Percentiles rank a stretch among this genome's conserved stretches.
phyloP scores from a whole-genome alignment of 2,113 vertebrate genomes.

The Chrysemys picta region DNA sequence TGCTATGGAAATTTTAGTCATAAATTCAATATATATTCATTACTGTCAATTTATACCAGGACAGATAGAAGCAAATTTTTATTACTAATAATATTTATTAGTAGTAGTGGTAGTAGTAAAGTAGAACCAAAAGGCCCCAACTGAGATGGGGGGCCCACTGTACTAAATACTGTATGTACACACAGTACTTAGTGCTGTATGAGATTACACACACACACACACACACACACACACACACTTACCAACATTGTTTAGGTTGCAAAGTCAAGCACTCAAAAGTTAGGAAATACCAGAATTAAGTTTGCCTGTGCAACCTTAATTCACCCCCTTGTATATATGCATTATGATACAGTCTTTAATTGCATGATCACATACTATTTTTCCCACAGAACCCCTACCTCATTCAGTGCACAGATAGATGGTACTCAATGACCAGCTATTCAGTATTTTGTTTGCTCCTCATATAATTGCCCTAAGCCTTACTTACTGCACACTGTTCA shows the following conservation, averaged over 20 bases:
- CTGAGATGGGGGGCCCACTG: background rate
- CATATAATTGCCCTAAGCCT: background rate
- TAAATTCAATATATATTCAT: background rate
- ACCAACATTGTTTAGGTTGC: background rate
- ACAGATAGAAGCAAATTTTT: background rate
- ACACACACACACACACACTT: background rate
- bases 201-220: background rate
- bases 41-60: background rate
- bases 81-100: background rate
- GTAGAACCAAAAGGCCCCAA: background rate
- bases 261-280: background rate
- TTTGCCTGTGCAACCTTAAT: background rate
- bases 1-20: background rate
- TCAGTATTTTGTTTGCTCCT: background rate
- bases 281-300: background rate
- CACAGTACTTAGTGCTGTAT: background rate
- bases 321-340: background rate
- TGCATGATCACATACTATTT: background rate
- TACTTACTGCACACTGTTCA: background rate
- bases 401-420: background rate
- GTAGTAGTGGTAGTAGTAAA: accelerated
- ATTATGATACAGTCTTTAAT: background rate
- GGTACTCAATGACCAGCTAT: background rate
- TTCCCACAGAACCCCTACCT: background rate
- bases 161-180: background rate